These are phyloP conservation scores for Gasteruption jaculator DNA, from an alignment of 2,888 invertebrate genomes.

Conservation along the genomic window DNA sequence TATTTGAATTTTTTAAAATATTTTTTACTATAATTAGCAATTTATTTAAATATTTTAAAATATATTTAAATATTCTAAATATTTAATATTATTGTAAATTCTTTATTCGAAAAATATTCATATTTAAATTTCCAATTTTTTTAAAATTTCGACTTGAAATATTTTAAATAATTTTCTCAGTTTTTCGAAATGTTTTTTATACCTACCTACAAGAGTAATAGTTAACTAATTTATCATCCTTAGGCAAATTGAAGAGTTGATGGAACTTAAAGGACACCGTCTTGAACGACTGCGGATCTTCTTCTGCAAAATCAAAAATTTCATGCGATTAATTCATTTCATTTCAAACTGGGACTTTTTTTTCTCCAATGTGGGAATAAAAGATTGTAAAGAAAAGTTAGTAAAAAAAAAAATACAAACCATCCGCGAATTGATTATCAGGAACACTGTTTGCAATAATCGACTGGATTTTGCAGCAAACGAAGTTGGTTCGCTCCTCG, in stretches of 20 bases:
- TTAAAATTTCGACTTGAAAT: background rate
- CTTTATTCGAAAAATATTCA: background rate
- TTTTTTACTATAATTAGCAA: background rate
- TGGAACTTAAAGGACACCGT: slow-evolving; percentile 79
- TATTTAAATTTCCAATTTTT: background rate
- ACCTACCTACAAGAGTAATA: slow-evolving; percentile 88
- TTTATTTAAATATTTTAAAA: background rate
- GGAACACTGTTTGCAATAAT: slow-evolving; percentile 73
- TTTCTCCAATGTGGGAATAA: no score
- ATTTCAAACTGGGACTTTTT: background rate
- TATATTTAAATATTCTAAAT: background rate
- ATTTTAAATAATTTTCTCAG: background rate
- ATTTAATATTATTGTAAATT: background rate
- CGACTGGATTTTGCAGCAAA: slow-evolving; percentile 94
- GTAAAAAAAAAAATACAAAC: slow-evolving; percentile 38
- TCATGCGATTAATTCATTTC: background rate
- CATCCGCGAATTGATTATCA: slow-evolving; percentile 58
- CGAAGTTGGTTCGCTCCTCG: slow-evolving; percentile 92
- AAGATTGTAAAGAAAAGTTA: background rate
- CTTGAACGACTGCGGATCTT: slow-evolving; percentile 76
- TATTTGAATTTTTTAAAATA: slow-evolving; percentile 1
- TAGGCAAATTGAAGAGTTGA: slow-evolving; percentile 83
- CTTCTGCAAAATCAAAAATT: slow-evolving; percentile 60
- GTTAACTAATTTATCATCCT: slow-evolving; percentile 93
- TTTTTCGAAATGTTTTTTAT: no score